phyloP scores from a whole-genome alignment of 2,113 vertebrate genomes.

The Rostratula benghalensis region DNA sequence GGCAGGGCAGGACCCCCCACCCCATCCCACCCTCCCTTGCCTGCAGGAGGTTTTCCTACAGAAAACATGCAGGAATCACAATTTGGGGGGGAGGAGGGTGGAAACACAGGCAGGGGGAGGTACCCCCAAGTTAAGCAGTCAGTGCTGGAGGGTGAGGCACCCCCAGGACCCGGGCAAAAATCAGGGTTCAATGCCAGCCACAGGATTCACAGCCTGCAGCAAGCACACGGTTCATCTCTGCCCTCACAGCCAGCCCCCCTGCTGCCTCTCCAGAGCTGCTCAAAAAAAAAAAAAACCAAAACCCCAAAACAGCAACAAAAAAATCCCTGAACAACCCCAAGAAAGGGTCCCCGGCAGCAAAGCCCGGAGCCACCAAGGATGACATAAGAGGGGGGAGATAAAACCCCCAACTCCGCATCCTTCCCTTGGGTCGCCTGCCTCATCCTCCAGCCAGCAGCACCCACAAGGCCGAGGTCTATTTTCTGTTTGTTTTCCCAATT shows the following conservation, averaged over 20 bases:
- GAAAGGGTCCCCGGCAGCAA: fast-evolving
- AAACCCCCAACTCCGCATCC: neutral
- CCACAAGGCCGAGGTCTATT: neutral
- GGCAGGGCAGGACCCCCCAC: too few species aligned
- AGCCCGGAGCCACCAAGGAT: fast-evolving
- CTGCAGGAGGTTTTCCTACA: too few species aligned
- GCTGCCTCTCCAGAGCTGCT: neutral
- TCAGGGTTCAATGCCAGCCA: neutral
- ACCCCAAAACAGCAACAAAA: too few species aligned
- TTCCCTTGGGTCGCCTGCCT: neutral
- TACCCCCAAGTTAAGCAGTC: neutral
- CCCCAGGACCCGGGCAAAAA: too few species aligned
- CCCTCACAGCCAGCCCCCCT: neutral
- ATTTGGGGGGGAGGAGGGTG: too few species aligned
- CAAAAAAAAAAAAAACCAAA: fast-evolving
- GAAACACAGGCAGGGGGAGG: neutral
- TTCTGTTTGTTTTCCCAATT: conserved; percentile 30
- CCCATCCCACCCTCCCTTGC: too few species aligned
- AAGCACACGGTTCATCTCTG: fast-evolving
- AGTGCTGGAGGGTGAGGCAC: too few species aligned
- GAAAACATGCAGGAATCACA: neutral
- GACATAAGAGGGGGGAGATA: neutral
- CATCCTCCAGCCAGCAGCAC: neutral
- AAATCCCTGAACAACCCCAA: too few species aligned
- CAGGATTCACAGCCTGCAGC: neutral